A percentile compares a stretch with the other conserved stretches of the same genome.
Evolutionary conservation across 1,140 invertebrate genomes (phyloP).

Genomic region (Heliconius hermathena): DNA sequence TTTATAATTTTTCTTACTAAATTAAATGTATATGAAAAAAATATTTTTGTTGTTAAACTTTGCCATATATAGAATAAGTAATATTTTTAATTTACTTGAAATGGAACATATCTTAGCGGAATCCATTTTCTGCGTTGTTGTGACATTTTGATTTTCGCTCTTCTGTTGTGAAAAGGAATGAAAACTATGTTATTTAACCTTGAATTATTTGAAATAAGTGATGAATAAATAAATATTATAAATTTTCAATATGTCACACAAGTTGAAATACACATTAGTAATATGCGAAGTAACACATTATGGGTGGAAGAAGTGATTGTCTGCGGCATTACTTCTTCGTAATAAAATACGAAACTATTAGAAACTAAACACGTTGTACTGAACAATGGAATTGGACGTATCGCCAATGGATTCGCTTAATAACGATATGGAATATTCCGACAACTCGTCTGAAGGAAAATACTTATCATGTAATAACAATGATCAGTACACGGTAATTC

Average conservation of each 20-base stretch:
- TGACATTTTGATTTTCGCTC: conserved; percentile 76
- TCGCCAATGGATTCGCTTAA: conserved; percentile 58
- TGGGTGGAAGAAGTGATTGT: conserved; percentile 77
- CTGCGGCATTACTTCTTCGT: conserved; percentile 67
- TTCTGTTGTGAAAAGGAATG: conserved; percentile 57
- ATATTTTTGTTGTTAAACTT: background rate
- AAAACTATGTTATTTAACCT: conserved; percentile 56
- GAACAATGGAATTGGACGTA: conserved; percentile 74
- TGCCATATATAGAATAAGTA: background rate
- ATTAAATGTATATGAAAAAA: background rate
- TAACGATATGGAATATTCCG: conserved; percentile 70
- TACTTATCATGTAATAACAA: conserved; percentile 69
- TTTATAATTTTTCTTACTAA: background rate
- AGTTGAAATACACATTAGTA: conserved; percentile 41
- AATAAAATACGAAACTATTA: conserved; percentile 40
- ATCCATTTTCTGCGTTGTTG: conserved; percentile 81
- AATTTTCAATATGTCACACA: conserved; percentile 44
- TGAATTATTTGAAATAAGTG: conserved; percentile 56
- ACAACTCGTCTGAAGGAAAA: conserved; percentile 73
- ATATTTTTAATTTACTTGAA: conserved; percentile 24
- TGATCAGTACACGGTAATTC: conserved; percentile 73
- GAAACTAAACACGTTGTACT: conserved; percentile 43
- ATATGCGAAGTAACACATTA: conserved; percentile 56
- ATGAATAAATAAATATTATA: conserved; percentile 50
- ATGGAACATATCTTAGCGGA: conserved; percentile 51